Evolutionary conservation across 2,113 vertebrate species (phyloP).

Genomic region (Tragelaphus strepsiceros): DNA sequence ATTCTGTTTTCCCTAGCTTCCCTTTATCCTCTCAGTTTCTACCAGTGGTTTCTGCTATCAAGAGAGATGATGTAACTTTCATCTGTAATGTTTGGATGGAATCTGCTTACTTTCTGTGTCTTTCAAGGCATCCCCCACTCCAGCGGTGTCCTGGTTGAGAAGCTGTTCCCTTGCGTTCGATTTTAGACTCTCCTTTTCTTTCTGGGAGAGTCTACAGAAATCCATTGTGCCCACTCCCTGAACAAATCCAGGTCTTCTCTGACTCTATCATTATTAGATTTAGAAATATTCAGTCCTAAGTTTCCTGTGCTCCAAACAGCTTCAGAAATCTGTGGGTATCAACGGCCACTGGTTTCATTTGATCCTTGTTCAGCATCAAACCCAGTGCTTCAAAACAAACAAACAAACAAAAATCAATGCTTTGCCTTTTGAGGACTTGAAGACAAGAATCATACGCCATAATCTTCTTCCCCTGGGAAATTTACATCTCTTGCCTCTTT

Average conservation of each 20-base stretch:
- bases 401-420: neutral
- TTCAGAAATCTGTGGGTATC: neutral
- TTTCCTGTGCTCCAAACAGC: neutral
- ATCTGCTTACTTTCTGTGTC: neutral
- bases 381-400: neutral
- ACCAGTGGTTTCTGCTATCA: neutral
- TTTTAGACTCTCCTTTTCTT: neutral
- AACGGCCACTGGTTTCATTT: neutral
- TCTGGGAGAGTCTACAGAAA: neutral
- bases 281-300: neutral
- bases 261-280: neutral
- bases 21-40: neutral
- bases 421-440: slow-evolving; percentile 37
- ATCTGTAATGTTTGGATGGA: neutral
- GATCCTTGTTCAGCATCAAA: neutral
- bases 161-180: neutral
- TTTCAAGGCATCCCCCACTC: neutral
- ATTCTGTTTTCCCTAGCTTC: neutral
- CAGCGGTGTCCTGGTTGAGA: neutral
- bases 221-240: neutral
- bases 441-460: slow-evolving; percentile 26
- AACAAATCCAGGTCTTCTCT: neutral
- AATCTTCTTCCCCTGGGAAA: slow-evolving; percentile 39
- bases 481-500: slow-evolving; percentile 18
- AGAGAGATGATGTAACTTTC: neutral